A percentile compares a stretch with the other conserved stretches of the same genome.
phyloP scores from a whole-genome alignment of 2,888 invertebrate genomes.

The Falcaria lacertinaria region DNA sequence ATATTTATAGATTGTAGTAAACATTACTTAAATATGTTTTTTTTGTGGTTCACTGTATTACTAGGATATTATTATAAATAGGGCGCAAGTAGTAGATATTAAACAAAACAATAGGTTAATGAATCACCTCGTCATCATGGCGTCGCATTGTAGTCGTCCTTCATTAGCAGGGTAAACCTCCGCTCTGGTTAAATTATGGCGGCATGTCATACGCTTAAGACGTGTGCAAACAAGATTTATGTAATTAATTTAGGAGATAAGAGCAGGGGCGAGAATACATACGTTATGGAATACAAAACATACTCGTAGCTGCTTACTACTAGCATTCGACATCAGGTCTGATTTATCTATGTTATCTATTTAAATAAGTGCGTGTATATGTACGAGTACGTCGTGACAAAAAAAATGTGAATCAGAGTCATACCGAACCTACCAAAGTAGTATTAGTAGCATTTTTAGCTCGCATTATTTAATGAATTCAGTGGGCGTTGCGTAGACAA shows the following conservation, averaged over 20 bases:
- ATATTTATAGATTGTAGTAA: no score
- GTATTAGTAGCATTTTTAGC: constrained; percentile 6
- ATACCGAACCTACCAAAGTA: no score
- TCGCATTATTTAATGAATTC: constrained; percentile 15
- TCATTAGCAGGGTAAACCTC: constrained; percentile 73
- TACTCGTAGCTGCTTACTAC: constrained; percentile 8
- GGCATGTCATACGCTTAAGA: constrained; percentile 76
- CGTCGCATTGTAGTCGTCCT: constrained; percentile 54
- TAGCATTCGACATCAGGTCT: background rate
- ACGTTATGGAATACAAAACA: constrained; percentile 62
- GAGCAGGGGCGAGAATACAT: constrained; percentile 64
- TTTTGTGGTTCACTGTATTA: no score
- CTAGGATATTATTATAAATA: no score
- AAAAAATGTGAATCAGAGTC: no score
- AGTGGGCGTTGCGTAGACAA: constrained; percentile 12
- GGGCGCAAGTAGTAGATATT: no score
- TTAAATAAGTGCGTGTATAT: constrained; percentile 1
- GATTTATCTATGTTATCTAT: constrained; percentile 7
- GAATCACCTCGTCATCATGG: constrained; percentile 13
- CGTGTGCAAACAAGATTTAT: constrained; percentile 79
- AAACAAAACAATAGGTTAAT: constrained; percentile 9
- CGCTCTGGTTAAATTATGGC: constrained; percentile 71
- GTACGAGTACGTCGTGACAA: background rate
- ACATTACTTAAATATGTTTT: no score
- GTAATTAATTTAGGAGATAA: constrained; percentile 79